Base-by-base conservation (phyloP, 2,113 vertebrate species). In the Pterocles gutturalis region DNA sequence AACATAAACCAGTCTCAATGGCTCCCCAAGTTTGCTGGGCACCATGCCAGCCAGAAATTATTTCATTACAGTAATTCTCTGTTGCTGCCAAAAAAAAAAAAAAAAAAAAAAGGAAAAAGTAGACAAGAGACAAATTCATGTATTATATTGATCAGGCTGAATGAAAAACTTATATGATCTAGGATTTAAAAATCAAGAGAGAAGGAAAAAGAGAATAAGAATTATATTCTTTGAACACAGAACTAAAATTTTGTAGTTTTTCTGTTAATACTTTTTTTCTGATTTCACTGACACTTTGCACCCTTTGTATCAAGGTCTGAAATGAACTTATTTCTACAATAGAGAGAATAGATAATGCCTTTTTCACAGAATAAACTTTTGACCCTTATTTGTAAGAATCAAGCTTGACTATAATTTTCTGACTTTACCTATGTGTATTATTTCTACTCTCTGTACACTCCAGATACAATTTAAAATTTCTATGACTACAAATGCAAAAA, bases 31-130 rank as follows among this genome's bases (percentile, higher is more conserved):
- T 91, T 96, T 96, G 71, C 91, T 97, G 93, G 96, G 92, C 89
- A 89, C 55, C 25, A 17, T 69, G 93, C 93, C 96, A 97, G 66
- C 33, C 69, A 96, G 86, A 95, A 97, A 97, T 96, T 90, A 97
- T 83, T 97, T 93, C 49, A 93, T 97, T 96, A 95, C 85, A 89
- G 77, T 96, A 95, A 89, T 95, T 92, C 41, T 80, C 91, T 93
- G 13, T 64, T 81, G 72, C 89, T 96, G 93, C 90, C 96, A 97
- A 96, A 90, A 89, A 90, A 67, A 58, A n/a, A 79, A 28, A 41
- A 97, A 96, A 90, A 89, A 90, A 67, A 58, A n/a, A 79, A 28
- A 41, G 70, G 58, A 64, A 87, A 62, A 83, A 79, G 18, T 65
- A 95, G 41, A 95, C 67, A 90, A 89, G 54, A 46, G 76, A 67